Percentiles rank a stretch among this genome's conserved stretches.
These are phyloP conservation scores for Artemisiospiza belli DNA, from an alignment of 2,113 vertebrate genomes.

Conservation along the genomic window DNA sequence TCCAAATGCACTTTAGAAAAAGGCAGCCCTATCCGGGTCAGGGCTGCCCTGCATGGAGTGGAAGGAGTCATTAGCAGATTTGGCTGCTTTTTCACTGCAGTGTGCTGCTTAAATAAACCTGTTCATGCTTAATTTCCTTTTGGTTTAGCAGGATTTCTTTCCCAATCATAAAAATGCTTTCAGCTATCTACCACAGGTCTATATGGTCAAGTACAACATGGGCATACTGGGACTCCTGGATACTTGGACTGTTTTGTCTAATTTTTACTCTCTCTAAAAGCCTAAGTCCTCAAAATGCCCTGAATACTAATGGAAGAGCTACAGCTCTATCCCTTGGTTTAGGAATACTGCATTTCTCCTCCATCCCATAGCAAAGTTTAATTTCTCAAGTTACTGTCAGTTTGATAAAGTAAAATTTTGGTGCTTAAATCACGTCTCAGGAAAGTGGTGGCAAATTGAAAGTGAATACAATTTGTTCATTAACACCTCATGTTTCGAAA, in stretches of 20 bases:
- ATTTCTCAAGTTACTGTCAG: constrained; percentile 56
- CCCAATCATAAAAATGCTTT: background rate
- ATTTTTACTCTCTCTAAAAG: background rate
- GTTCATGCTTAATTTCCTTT: background rate
- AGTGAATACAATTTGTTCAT: constrained; percentile 67
- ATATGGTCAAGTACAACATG: background rate
- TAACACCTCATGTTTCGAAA: constrained; percentile 68
- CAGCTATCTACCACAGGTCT: background rate
- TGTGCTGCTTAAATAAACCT: background rate
- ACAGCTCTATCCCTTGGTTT: background rate
- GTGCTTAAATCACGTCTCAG: constrained; percentile 59
- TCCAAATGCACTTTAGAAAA: background rate
- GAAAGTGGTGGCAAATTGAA: constrained; percentile 61
- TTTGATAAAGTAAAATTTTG: constrained; percentile 53
- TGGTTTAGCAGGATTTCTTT: background rate
- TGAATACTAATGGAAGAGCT: constrained; percentile 39
- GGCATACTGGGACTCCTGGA: background rate
- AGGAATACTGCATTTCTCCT: constrained; percentile 34
- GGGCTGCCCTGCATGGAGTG: background rate
- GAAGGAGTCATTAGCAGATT: background rate
- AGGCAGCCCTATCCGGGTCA: background rate
- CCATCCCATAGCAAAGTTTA: constrained; percentile 47
- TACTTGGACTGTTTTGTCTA: background rate
- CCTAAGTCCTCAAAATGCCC: background rate
- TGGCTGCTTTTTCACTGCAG: background rate